These are phyloP conservation scores for Poecilia picta DNA, from an alignment of 2,797 vertebrate genomes.

Conservation along the genomic window DNA sequence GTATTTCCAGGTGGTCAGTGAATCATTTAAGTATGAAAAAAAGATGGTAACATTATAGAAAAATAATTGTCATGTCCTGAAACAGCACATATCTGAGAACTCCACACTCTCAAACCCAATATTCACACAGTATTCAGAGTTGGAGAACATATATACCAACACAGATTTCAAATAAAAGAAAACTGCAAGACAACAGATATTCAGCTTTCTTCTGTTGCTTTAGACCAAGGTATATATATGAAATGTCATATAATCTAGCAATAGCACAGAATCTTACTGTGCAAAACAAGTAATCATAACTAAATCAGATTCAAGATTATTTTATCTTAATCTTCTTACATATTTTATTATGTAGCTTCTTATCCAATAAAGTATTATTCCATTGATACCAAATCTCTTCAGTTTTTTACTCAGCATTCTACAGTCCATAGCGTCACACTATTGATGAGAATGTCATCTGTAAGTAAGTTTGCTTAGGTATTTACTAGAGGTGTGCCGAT, in stretches of 20 bases:
- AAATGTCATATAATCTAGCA: too few species aligned
- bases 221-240: background rate
- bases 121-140: background rate
- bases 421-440: background rate
- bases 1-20: background rate
- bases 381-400: background rate
- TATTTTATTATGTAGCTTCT: background rate
- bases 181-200: background rate
- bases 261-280: background rate
- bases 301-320: background rate
- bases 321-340: background rate
- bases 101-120: background rate
- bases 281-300: background rate
- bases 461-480: conserved; percentile 11
- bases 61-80: background rate
- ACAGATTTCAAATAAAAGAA: background rate
- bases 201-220: background rate
- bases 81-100: background rate
- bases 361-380: background rate
- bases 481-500: too few species aligned
- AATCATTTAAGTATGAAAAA: background rate
- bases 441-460: conserved; percentile 1
- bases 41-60: background rate
- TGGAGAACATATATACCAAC: background rate
- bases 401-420: background rate